Base-by-base conservation (phyloP, 2,113 vertebrate genomes). In the Ondatra zibethicus region DNA sequence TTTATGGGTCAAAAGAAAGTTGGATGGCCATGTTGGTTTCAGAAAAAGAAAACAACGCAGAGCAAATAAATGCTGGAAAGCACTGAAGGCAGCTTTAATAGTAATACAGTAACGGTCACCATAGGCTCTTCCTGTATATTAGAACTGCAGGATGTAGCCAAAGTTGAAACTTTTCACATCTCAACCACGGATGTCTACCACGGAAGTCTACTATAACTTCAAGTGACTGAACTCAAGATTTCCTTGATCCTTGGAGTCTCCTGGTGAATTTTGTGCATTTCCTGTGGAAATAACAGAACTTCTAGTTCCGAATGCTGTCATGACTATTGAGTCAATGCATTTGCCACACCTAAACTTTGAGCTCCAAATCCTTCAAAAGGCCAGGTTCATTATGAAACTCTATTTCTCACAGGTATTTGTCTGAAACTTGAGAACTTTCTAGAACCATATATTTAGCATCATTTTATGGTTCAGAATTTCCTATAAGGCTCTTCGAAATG, bases 181-280 rank as follows among this genome's bases (percentile, higher is more conserved):
- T 94, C 33, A 82, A 94, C 70, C 42, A 42, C 10, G 66, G 61
- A 11, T 6, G 45, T 45, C 45, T 45, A 94, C 70, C 42, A 42
- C 14, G 66, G 61, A 11, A 85, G 85, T 50, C 39, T 50, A 72
- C 39, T 66, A 31, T 5, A 77, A n/a, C 4, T 63, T 65, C 82
- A 63, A 85, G 78, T 42, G 16, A 88, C 33, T 95, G 19, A 91
- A 96, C 76, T 86, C 39, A 45, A 88, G 33, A 92, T 93, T 94
- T 84, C 42, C 25, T 31, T 45, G 25, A 65, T 39, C 7, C 61
- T 45, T 45, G 12, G 27, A 33, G 68, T 92, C 58, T 5, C 87
- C 92, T 91, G 52, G 52, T 68, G 8, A 77, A 73, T 61, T 66
- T 42, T 63, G 33, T 39, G 33, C 50, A 66, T 92, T 96, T 93